phyloP scores from a whole-genome alignment of 2,797 vertebrate species.

The Clarias platycephalus region DNA sequence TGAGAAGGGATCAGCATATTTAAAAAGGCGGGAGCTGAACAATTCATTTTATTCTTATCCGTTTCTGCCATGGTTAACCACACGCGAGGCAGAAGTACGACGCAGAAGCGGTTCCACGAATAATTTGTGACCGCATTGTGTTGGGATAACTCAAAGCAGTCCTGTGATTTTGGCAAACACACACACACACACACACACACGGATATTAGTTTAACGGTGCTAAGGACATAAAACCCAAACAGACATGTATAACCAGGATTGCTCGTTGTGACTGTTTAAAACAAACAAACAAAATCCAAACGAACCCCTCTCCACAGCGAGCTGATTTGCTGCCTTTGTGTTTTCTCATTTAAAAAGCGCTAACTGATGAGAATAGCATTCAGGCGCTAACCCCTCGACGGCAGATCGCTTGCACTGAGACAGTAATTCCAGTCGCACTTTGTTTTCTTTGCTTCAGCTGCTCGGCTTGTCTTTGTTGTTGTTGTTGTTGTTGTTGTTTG shows the following conservation, averaged over 20 bases:
- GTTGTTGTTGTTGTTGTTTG: constrained; percentile 48
- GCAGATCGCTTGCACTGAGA: constrained; percentile 42
- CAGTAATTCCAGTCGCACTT: constrained; percentile 42
- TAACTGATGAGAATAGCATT: constrained; percentile 31
- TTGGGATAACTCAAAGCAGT: constrained; percentile 28
- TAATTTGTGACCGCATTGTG: constrained; percentile 29
- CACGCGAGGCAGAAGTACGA: background rate
- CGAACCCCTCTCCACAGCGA: constrained; percentile 15
- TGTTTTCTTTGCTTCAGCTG: constrained; percentile 45
- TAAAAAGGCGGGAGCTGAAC: constrained; percentile 37
- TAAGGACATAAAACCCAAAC: background rate
- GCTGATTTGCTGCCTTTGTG: constrained; percentile 39
- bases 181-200: constrained; percentile 19
- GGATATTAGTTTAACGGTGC: background rate
- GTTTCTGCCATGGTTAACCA: constrained; percentile 22
- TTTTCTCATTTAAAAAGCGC: constrained; percentile 24
- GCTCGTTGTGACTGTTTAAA: constrained; percentile 28
- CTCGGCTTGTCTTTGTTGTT: constrained; percentile 41
- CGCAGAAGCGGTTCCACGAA: background rate
- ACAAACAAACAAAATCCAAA: constrained; percentile 30
- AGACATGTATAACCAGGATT: background rate
- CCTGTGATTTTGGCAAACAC: constrained; percentile 14
- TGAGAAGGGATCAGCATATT: constrained; percentile 40
- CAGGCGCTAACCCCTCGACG: constrained; percentile 22
- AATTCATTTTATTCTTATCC: constrained; percentile 44